Percentiles rank a stretch among this genome's conserved stretches.
phyloP scores from a whole-genome alignment of 2,113 vertebrate genomes.

The Myotis yumanensis region DNA sequence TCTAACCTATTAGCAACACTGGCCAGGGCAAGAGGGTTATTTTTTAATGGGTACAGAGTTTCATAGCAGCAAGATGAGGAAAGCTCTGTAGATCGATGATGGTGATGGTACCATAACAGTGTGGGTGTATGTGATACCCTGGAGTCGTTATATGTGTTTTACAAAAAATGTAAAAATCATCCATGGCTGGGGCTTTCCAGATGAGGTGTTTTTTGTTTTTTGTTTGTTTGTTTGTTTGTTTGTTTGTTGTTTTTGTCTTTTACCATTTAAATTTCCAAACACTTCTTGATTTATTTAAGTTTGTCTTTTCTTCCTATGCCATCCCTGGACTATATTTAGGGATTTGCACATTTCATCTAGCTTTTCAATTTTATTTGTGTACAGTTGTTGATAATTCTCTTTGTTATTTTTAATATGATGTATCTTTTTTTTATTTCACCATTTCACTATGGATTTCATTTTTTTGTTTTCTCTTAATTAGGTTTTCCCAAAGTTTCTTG shows the following conservation, averaged over 20 bases:
- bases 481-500: constrained; percentile 12
- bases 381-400: background rate
- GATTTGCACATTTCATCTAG: background rate
- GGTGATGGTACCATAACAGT: background rate
- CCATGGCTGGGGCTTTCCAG: background rate
- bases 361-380: background rate
- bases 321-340: background rate
- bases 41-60: background rate
- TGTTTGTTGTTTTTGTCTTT: background rate
- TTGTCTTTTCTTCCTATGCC: background rate
- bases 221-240: too few relatives aligned
- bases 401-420: background rate
- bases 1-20: background rate
- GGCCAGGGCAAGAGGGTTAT: background rate
- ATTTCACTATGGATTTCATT: background rate
- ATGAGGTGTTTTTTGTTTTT: background rate
- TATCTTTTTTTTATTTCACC: background rate
- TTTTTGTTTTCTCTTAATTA: background rate
- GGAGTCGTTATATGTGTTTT: background rate
- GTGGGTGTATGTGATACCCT: background rate
- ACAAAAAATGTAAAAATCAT: constrained; percentile 32
- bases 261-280: constrained; percentile 1
- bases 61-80: background rate
- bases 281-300: background rate
- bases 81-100: background rate